Percentiles rank a stretch among this genome's conserved stretches.
Conservation (phyloP, 1,140 invertebrate genomes). For the Pogonus chalceus region DNA sequence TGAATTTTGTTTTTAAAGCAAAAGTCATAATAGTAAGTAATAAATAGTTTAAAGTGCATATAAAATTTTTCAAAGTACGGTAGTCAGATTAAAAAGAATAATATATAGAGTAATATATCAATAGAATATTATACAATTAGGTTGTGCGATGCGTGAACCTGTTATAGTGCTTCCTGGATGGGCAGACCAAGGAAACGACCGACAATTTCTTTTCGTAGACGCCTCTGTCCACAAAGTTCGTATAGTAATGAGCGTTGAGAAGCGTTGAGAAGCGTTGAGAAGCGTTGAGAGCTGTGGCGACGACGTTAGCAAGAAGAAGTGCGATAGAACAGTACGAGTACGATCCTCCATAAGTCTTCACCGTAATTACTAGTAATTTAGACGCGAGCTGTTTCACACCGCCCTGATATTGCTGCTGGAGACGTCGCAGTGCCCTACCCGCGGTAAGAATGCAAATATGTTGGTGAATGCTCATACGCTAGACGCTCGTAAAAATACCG, state of each 20-base stretch:
- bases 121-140: no score
- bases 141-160: no score
- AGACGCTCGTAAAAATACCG: neutral
- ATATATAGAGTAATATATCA: no score
- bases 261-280: neutral
- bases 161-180: no score
- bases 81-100: no score
- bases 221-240: neutral
- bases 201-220: neutral
- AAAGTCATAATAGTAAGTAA: no score
- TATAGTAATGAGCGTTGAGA: neutral
- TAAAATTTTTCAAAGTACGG: no score
- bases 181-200: neutral
- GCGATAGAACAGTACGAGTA: neutral
- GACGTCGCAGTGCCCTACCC: neutral
- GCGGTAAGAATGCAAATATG: neutral
- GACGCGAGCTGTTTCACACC: neutral
- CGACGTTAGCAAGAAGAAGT: neutral
- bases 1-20: no score
- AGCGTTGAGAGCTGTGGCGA: neutral
- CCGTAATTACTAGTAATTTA: slow-evolving; percentile 6
- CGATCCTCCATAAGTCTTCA: neutral
- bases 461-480: neutral
- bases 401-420: neutral
- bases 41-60: no score